These are phyloP conservation scores for Aplodontia rufa DNA, from an alignment of 2,113 vertebrate genomes.

Conservation along the genomic window DNA sequence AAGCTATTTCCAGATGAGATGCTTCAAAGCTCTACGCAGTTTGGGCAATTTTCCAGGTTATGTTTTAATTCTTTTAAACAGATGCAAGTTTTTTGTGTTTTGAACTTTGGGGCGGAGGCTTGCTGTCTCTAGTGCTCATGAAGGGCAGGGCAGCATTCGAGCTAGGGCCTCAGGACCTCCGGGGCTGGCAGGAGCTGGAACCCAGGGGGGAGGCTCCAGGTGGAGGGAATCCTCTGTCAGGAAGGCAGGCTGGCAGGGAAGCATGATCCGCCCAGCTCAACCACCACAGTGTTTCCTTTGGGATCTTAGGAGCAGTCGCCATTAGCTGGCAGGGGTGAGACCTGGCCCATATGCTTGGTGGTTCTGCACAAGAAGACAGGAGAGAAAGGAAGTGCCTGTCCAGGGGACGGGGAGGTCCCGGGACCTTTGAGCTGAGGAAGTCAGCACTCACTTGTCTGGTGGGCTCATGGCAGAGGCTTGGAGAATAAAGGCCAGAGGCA, in stretches of 20 bases:
- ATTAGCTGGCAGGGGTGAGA: background rate
- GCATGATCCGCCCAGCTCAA: background rate
- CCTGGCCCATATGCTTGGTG: background rate
- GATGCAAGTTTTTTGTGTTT: background rate
- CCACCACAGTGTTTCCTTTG: background rate
- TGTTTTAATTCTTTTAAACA: background rate
- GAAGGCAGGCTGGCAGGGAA: background rate
- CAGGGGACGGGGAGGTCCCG: background rate
- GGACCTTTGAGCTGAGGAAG: background rate
- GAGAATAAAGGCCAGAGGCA: background rate
- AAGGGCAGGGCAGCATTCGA: background rate
- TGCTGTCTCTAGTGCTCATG: background rate
- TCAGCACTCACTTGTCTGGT: background rate
- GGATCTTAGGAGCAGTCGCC: background rate
- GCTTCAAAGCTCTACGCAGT: background rate
- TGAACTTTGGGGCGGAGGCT: background rate
- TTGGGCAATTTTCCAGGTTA: background rate
- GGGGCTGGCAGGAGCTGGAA: background rate
- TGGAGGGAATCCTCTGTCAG: background rate
- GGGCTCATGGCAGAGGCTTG: background rate
- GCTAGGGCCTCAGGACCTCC: background rate
- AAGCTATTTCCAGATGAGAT: background rate
- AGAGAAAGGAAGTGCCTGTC: background rate
- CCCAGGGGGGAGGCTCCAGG: background rate
- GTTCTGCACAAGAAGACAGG: background rate